phyloP scores from a whole-genome alignment of 2,113 vertebrate species.

The Pavo muticus region DNA sequence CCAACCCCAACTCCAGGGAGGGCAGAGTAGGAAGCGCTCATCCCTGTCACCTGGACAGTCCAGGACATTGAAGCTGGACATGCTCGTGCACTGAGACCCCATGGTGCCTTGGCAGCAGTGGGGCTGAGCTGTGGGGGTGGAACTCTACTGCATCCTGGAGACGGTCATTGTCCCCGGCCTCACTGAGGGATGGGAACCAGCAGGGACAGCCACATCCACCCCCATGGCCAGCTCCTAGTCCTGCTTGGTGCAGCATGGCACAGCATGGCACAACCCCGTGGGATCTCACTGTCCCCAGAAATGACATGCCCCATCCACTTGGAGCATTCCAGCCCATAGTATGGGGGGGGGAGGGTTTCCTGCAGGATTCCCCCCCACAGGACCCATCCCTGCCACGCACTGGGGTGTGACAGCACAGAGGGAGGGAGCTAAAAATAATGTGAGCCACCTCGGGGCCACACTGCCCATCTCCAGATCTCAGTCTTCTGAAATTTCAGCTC shows the following conservation, averaged over 20 bases:
- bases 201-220: not conserved
- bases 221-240: not conserved
- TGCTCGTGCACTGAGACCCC: not conserved
- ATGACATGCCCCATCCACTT: not conserved
- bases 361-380: not conserved
- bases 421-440: constrained; percentile 62
- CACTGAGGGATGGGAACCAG: fast-evolving
- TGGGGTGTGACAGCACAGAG: fast-evolving
- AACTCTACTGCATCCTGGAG: constrained; percentile 63
- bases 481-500: constrained; percentile 68
- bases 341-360: not conserved
- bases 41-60: not conserved
- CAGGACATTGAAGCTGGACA: not conserved
- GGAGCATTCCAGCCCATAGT: not conserved
- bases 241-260: fast-evolving
- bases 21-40: not conserved
- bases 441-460: not conserved
- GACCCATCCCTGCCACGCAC: fast-evolving
- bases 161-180: constrained; percentile 18
- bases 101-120: fast-evolving
- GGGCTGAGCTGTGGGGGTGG: not conserved
- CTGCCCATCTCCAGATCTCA: constrained; percentile 41
- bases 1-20: not conserved
- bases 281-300: not conserved
- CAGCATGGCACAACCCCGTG: fast-evolving